Evolutionary conservation across 2,797 vertebrate species (phyloP), one percentile per base, ranked within the genome.

Genomic region (Columba guinea): DNA sequence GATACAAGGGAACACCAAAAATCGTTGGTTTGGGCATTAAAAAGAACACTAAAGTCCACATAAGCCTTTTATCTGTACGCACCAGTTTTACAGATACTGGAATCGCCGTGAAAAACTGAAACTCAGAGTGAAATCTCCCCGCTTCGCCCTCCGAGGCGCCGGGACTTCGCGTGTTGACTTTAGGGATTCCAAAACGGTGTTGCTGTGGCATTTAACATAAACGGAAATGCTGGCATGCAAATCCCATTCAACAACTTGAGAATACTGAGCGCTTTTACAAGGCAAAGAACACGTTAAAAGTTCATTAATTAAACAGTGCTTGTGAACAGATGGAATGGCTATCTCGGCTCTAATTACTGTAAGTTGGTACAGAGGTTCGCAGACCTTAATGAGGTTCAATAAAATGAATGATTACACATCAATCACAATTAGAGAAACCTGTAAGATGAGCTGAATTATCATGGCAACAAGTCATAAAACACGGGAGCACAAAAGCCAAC

Each of bases 221-320:
- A 77, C 78, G 77, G 96, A 97, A 97, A 98, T 89, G 94, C 92
- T 96, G 96, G 97, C 97, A 97, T 79, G 90, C 86, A 96, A 94
- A 98, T 98, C 97, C 98, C 96, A 98, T 98, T 98, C 98, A 98
- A 98, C 98, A 98, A 98, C 98, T 97, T 97, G 97, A 98, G 98
- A 98, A 98, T 97, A 97, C 94, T 94, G 97, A 98, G 98, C 98
- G 98, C 98, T 98, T 99, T 98, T 96, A 97, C 95, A 96, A 97
- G 96, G 97, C 97, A 94, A 96, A 94, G 96, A 97, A 95, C 97
- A 97, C 97, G 98, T 98, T 98, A 98, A 97, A 99, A 99, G 98
- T 99, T 99, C 98, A 99, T 99, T 99, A 99, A 99, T 99, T 99
- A 99, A 99, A 99, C 98, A 98, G 98, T 97, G 98, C 98, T 98